A percentile compares a stretch with the other conserved stretches of the same genome.
Conservation (phyloP, 2,113 vertebrate species). For the Megaceryle maxima region DNA sequence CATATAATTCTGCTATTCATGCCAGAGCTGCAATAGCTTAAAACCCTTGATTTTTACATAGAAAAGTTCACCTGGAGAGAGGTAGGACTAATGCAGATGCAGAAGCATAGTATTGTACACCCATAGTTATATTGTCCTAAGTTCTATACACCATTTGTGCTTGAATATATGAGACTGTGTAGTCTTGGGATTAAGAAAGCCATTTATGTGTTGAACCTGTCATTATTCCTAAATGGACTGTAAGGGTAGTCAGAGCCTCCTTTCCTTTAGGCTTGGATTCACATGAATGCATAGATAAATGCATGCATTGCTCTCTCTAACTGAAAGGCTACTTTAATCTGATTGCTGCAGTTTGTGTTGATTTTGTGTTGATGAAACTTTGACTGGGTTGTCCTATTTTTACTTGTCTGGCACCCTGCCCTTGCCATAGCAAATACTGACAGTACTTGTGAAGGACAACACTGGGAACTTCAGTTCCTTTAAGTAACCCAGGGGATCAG, state of each 20-base stretch:
- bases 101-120: not conserved
- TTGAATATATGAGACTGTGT: not conserved
- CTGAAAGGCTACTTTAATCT: not conserved
- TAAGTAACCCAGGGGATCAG: not conserved
- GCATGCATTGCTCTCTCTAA: not conserved
- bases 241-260: not conserved
- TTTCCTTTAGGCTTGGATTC: not conserved
- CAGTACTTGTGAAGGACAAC: slow-evolving; percentile 27
- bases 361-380: slow-evolving; percentile 25
- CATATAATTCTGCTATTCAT: not conserved
- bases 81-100: not conserved
- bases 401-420: slow-evolving; percentile 34
- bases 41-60: not conserved
- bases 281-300: not conserved
- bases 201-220: not conserved
- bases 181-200: not conserved
- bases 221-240: not conserved
- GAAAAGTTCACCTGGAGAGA: not conserved
- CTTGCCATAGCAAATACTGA: not conserved
- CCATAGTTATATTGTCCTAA: not conserved
- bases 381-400: slow-evolving; percentile 23
- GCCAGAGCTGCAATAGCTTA: not conserved
- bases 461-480: not conserved
- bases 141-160: not conserved
- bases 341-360: not conserved